Base-by-base conservation (phyloP, 2,797 vertebrate species). In the Microcaecilia unicolor region DNA sequence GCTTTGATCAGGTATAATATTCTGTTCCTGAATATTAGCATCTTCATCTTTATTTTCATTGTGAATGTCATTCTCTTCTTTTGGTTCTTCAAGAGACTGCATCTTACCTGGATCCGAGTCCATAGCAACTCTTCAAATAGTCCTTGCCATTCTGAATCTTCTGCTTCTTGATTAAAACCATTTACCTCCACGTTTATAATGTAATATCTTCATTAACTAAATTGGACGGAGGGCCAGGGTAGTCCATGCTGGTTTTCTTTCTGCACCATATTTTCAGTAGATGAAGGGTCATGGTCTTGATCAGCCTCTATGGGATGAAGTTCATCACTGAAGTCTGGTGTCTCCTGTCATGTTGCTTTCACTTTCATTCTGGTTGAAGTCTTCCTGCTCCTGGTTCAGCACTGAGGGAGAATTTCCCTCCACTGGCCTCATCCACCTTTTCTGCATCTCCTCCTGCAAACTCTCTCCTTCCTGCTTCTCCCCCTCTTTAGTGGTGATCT, bases 291-390 rank as follows among this genome's bases (percentile, higher is more conserved):
- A 9, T 26, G 15, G 26, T 10, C 6, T 15, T 14, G 15, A 24
- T 26, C 18, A 3, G 12, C 23, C n/a, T n/a, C 23, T 13, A 12
- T 7, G 3, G 8, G 23, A 9, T 5, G 12, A 23, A 8, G 4
- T 23, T 24, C n/a, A 11, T 11, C 10, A n/a, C n/a, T n/a, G n/a
- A n/a, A n/a, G n/a, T n/a, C n/a, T n/a, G n/a, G n/a, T n/a, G n/a
- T n/a, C n/a, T 2, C 1, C 4, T 10, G 16, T 42, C 31, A 4
- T 15, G 14, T 20, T 30, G 16, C 32, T 7, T 2, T 1, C 18
- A 2, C 21, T 25, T 24, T 11, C 0, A 0, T 22, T 61, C 44
- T 9, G 35, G 23, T 15, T n/a, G 4, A 13, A n/a, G 0, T 0
- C 9, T 0, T 0, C 7, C 35, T 59, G 37, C 13, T 50, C 18